Evolutionary conservation across 2,888 invertebrate species (phyloP).

Genomic region (Trichopria drosophilae): DNA sequence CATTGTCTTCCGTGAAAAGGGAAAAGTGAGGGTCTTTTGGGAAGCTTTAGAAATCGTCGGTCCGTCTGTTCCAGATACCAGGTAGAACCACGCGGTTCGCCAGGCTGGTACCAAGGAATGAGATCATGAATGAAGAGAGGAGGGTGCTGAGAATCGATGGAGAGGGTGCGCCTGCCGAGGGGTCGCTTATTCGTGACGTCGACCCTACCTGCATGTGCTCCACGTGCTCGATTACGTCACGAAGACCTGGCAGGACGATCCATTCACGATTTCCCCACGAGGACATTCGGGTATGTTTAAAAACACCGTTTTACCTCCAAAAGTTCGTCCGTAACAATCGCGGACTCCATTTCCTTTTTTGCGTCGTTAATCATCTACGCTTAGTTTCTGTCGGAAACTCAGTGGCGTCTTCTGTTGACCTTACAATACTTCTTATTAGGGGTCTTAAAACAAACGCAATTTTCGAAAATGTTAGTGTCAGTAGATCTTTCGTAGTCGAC

Average conservation of each 20-base stretch:
- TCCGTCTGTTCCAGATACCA: conserved; percentile 50
- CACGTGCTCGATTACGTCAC: conserved; percentile 55
- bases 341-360: not conserved
- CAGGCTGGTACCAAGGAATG: conserved; percentile 42
- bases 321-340: not conserved
- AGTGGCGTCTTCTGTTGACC: no score
- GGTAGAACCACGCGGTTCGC: conserved; percentile 46
- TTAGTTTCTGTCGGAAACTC: no score
- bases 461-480: no score
- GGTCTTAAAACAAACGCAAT: no score
- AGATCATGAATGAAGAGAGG: conserved; percentile 53
- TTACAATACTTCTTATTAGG: no score
- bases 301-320: conserved; percentile 13
- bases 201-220: conserved; percentile 39
- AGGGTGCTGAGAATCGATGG: conserved; percentile 50
- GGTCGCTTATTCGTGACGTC: conserved; percentile 49
- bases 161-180: conserved; percentile 46
- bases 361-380: no score
- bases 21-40: conserved; percentile 7
- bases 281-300: not conserved
- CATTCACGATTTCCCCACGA: no score
- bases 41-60: conserved; percentile 27
- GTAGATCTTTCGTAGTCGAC: no score
- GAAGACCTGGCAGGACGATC: conserved; percentile 39
- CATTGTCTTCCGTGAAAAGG: no score